Evolutionary conservation across 2,113 vertebrate genomes (phyloP), one percentile per base, ranked within the genome.

Genomic region (Callipepla californica): DNA sequence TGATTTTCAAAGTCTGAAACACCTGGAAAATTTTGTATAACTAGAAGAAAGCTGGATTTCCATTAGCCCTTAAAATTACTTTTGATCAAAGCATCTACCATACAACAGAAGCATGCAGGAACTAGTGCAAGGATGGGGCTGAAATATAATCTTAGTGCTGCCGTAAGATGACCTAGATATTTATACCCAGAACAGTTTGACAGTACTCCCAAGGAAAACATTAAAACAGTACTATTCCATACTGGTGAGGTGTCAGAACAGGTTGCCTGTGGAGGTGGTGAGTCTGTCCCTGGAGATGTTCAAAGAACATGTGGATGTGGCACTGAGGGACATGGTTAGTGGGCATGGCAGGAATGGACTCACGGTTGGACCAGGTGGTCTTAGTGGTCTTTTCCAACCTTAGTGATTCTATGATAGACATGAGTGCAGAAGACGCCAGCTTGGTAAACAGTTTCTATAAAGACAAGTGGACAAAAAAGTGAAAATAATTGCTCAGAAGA

Each of bases 1-100:
- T 92, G 50, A 59, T 93, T 88, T 95, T 30, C 69, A 50, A 80
- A 86, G 59, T n/a, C 77, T 89, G 66, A 78, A 90, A 69, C 83
- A 95, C 89, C 80, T 90, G 86, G 76, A 69, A 83, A 69, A 89
- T 65, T 80, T 59, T 48, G 76, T 7, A 88, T 48, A 30, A 44
- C 61, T 57, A 79, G 42, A 81, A 90, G 67, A 91, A 80, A 81
- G 6, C 20, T 81, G 34, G 90, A 92, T 67, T 66, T 0, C 1
- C 32, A 67, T 57, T 58, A 89, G 57, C 50, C 79, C 66, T 85
- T 94, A n/a, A 73, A 84, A 86, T 40, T 23, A 0, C 45, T 82
- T 45, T 16, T 90, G 66, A 65, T 66, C 76, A 58, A 89, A 92
- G 40, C 42, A 28, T 36, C 63, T 80, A 62, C 14, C 28, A 53